These are phyloP conservation scores for Protobothrops mucrosquamatus DNA, from an alignment of 2,113 vertebrate species.

Conservation along the genomic window DNA sequence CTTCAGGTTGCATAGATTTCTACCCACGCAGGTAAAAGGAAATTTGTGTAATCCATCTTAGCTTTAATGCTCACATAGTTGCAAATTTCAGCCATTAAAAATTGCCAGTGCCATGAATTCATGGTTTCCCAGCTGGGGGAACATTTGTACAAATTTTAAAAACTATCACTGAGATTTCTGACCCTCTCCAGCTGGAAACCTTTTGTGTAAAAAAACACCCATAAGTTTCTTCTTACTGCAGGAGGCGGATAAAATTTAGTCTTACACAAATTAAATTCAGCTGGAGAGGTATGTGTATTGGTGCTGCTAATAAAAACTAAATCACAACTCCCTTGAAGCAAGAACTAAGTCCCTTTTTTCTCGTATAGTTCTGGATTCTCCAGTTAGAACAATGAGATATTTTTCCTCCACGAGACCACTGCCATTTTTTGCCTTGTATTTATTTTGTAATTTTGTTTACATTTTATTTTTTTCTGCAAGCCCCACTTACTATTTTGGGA, in stretches of 20 bases:
- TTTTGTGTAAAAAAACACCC: neutral
- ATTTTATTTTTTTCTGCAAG: neutral
- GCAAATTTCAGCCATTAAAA: constrained; percentile 6
- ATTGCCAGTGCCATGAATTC: constrained; percentile 1
- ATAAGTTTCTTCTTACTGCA: neutral
- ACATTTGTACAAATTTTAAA: neutral
- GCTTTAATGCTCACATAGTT: neutral
- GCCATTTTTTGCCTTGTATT: neutral
- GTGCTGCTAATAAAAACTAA: neutral
- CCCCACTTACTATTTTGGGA: neutral
- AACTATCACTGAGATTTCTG: neutral
- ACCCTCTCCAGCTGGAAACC: neutral
- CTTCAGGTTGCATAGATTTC: neutral
- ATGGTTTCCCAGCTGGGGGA: neutral
- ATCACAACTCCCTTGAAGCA: neutral
- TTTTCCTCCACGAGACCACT: neutral
- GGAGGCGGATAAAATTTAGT: neutral
- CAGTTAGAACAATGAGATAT: neutral
- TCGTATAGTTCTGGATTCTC: neutral
- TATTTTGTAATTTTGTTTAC: neutral
- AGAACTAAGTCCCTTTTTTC: neutral
- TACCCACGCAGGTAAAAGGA: neutral
- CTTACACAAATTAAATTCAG: neutral
- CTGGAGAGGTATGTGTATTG: neutral
- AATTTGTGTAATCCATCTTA: neutral